Conservation (phyloP, 2,113 vertebrate species). For the Menura novaehollandiae region DNA sequence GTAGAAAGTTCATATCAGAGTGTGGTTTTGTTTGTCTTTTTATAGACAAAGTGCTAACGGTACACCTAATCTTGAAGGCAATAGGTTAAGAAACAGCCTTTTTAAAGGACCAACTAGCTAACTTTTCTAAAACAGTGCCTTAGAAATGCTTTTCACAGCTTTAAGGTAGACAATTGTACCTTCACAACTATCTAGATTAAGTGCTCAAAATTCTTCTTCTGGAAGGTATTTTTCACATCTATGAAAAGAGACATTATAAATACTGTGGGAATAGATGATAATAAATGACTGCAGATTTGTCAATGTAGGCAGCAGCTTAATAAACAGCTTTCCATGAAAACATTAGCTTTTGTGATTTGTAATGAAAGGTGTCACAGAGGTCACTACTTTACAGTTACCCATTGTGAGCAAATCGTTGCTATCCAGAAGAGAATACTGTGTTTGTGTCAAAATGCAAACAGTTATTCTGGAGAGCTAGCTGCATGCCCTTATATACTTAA, state of each 20-base stretch:
- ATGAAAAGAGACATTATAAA: background rate
- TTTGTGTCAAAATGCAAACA: background rate
- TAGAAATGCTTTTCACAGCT: background rate
- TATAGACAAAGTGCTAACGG: background rate
- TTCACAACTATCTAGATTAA: background rate
- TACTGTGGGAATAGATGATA: background rate
- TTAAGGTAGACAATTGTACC: background rate
- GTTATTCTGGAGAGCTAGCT: background rate
- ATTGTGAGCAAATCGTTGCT: background rate
- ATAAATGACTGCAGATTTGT: background rate
- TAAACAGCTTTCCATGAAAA: background rate
- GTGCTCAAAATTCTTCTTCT: background rate
- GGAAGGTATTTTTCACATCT: background rate
- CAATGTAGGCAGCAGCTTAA: background rate
- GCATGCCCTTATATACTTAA: background rate
- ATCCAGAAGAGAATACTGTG: background rate
- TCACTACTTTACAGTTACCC: background rate
- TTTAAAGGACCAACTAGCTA: background rate
- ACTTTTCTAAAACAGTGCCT: background rate
- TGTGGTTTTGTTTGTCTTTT: background rate
- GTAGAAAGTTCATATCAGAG: background rate
- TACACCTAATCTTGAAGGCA: background rate
- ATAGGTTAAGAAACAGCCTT: background rate
- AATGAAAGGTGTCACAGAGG: background rate
- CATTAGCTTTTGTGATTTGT: background rate